Evolutionary conservation across 2,797 vertebrate genomes (phyloP).

Genomic region (Micropoecilia bifurca): DNA sequence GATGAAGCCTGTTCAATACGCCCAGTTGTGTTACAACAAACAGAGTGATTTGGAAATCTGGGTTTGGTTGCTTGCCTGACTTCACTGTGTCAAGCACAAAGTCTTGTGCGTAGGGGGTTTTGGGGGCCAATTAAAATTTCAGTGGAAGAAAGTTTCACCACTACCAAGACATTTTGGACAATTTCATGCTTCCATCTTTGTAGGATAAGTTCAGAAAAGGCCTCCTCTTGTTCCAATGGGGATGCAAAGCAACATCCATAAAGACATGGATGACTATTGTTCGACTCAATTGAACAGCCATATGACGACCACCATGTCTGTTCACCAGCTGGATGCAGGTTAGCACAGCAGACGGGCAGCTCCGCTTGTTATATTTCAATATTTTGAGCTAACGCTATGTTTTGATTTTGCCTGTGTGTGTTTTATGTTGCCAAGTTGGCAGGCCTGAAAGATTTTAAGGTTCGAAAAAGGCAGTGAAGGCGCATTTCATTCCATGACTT

Average conservation of each 20-base stretch:
- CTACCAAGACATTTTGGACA: neutral
- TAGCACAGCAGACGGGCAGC: neutral
- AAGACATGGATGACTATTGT: neutral
- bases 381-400: neutral
- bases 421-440: neutral
- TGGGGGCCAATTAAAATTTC: neutral
- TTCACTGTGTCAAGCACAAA: neutral
- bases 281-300: neutral
- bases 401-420: neutral
- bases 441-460: neutral
- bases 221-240: neutral
- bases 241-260: neutral
- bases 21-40: neutral
- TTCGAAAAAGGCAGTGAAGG: neutral
- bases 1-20: neutral
- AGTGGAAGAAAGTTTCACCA: neutral
- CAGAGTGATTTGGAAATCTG: neutral
- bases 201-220: neutral
- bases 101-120: neutral
- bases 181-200: neutral
- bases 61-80: neutral
- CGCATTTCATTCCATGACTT: neutral
- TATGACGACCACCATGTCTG: neutral
- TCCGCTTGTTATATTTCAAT: neutral
- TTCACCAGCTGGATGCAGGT: neutral